A percentile compares a stretch with the other conserved stretches of the same genome.
Evolutionary conservation across 2,113 vertebrate species (phyloP).

Genomic region (Sylvia atricapilla): DNA sequence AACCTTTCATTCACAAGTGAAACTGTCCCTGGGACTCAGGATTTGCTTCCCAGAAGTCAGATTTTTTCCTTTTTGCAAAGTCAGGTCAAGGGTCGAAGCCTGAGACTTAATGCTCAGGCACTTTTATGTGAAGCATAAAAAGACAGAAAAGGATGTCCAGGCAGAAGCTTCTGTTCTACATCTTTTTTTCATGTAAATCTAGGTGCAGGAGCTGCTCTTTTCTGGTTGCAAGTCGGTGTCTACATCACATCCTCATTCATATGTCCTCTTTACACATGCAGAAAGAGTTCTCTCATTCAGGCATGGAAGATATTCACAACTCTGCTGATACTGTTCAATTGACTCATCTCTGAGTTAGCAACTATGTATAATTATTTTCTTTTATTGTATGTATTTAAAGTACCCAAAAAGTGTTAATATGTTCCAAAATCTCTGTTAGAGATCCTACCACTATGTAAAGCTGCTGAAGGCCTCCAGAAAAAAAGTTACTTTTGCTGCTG

Average conservation of each 20-base stretch:
- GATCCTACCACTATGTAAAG: neutral
- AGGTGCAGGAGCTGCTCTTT: neutral
- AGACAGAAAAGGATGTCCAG: neutral
- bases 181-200: neutral
- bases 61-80: neutral
- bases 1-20: neutral
- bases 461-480: neutral
- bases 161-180: neutral
- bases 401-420: neutral
- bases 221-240: neutral
- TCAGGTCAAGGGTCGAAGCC: neutral
- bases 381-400: neutral
- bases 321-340: neutral
- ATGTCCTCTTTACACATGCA: neutral
- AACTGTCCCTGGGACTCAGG: neutral
- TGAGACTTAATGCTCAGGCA: neutral
- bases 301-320: neutral
- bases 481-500: neutral
- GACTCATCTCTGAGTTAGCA: neutral
- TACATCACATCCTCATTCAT: neutral
- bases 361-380: neutral
- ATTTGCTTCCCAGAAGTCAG: accelerated
- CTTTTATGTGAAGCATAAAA: neutral
- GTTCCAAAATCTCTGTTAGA: neutral
- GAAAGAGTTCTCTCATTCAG: neutral